Percentiles rank a stretch among this genome's conserved stretches.
These are phyloP conservation scores for Geococcyx californianus DNA, from an alignment of 2,113 vertebrate species.

Conservation along the genomic window DNA sequence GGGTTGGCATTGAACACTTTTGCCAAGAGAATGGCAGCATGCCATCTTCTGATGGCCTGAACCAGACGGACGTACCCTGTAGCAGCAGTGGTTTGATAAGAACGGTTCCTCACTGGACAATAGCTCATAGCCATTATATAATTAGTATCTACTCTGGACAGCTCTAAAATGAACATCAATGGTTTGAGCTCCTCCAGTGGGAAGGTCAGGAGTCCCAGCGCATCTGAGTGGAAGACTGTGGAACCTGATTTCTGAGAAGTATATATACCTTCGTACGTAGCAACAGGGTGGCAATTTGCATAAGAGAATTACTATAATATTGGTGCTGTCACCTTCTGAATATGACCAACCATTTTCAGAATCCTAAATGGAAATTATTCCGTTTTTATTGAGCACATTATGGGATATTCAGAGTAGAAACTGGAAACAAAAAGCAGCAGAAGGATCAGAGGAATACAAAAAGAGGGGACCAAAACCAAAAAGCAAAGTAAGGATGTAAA, in stretches of 20 bases:
- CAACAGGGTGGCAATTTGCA: neutral
- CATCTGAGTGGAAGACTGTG: neutral
- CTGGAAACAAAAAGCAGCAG: neutral
- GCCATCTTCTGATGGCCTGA: neutral
- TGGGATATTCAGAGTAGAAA: neutral
- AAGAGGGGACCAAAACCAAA: neutral
- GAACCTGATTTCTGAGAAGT: neutral
- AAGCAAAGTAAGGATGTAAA: neutral
- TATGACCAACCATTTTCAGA: constrained; percentile 35
- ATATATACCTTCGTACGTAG: neutral
- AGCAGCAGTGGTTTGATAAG: neutral
- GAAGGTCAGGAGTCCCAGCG: neutral
- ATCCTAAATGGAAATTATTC: constrained; percentile 33
- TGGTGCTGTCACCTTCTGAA: constrained; percentile 24
- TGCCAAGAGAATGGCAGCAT: neutral
- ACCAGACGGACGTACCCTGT: neutral
- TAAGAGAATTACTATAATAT: neutral
- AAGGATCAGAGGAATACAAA: neutral
- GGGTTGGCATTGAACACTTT: neutral
- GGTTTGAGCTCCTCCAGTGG: neutral
- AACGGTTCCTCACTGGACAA: neutral
- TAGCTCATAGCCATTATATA: neutral
- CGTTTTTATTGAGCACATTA: constrained; percentile 12
- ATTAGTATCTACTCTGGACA: neutral
- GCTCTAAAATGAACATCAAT: neutral